A percentile compares a stretch with the other conserved stretches of the same genome.
Conservation (phyloP, 1,140 invertebrate species). For the Drosophila truncata region DNA sequence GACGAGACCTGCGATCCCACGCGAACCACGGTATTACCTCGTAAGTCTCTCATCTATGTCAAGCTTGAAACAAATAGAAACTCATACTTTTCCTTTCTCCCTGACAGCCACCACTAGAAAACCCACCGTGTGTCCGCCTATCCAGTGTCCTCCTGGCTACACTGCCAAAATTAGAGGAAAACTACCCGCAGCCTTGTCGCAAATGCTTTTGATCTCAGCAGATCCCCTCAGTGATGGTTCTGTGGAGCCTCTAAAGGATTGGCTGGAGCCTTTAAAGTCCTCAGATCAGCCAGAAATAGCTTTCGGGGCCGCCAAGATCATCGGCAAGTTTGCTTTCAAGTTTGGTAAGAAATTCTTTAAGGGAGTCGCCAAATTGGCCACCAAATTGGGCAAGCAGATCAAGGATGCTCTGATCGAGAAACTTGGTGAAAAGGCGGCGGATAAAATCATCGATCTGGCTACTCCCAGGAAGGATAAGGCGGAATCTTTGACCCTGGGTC, state of each 20-base stretch:
- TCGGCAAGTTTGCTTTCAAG: background rate
- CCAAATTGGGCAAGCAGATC: background rate
- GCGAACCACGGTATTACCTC: constrained; percentile 5
- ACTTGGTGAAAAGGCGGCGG: background rate
- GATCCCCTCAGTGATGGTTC: background rate
- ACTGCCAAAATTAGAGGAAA: constrained; percentile 13
- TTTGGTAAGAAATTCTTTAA: background rate
- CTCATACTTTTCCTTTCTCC: background rate
- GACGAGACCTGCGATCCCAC: constrained; percentile 10
- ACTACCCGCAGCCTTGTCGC: background rate
- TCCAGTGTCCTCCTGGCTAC: constrained; percentile 17
- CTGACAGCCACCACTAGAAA: constrained; percentile 5
- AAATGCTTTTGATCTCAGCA: constrained; percentile 4
- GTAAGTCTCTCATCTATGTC: background rate
- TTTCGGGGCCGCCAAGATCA: background rate
- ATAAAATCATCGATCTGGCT: background rate
- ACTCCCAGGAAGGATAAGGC: background rate
- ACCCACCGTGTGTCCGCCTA: constrained; percentile 1
- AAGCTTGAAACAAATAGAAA: fast-evolving
- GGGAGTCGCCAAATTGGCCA: background rate
- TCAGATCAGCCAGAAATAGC: constrained; percentile 9
- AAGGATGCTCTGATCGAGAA: background rate
- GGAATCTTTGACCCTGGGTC: background rate
- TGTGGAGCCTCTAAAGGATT: background rate
- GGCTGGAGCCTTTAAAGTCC: constrained; percentile 3